phyloP scores from a whole-genome alignment of 2,113 vertebrate genomes.

The Oryzias celebensis region DNA sequence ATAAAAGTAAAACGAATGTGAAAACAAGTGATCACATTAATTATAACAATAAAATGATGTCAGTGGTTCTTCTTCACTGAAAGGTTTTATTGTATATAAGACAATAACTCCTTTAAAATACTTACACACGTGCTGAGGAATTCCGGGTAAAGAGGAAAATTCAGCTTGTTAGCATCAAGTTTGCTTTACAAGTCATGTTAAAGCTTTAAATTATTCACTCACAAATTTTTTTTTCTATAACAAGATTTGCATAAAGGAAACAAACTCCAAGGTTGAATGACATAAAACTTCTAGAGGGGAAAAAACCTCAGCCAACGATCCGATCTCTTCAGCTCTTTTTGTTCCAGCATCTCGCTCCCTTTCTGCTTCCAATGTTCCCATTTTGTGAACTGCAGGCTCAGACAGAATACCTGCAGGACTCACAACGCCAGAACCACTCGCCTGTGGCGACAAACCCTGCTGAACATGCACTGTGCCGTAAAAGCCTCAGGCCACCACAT shows the following conservation, averaged over 20 bases:
- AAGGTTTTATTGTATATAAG: too few species aligned
- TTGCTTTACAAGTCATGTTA: too few species aligned
- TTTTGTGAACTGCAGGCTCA: slow-evolving; percentile 32
- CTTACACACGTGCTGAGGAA: too few species aligned
- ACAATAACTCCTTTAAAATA: too few species aligned
- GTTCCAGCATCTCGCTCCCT: neutral
- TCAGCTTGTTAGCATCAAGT: too few species aligned
- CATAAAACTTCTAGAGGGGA: slow-evolving; percentile 17
- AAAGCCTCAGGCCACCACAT: slow-evolving; percentile 16
- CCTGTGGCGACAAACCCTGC: slow-evolving; percentile 24
- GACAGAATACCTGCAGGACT: slow-evolving; percentile 35
- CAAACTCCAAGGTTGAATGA: slow-evolving; percentile 7
- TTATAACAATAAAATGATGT: too few species aligned
- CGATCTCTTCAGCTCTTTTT: slow-evolving; percentile 13
- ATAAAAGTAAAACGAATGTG: too few species aligned
- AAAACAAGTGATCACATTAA: too few species aligned
- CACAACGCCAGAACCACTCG: slow-evolving; percentile 13
- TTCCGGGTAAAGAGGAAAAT: too few species aligned
- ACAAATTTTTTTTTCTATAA: too few species aligned
- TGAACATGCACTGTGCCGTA: slow-evolving; percentile 10
- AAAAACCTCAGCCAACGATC: slow-evolving; percentile 22
- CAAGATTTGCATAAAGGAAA: neutral
- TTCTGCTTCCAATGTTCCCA: slow-evolving; percentile 27
- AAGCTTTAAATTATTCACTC: too few species aligned
- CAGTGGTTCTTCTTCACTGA: too few species aligned